These are phyloP conservation scores for Chaetura pelagica DNA, from an alignment of 2,113 vertebrate species.

Conservation along the genomic window DNA sequence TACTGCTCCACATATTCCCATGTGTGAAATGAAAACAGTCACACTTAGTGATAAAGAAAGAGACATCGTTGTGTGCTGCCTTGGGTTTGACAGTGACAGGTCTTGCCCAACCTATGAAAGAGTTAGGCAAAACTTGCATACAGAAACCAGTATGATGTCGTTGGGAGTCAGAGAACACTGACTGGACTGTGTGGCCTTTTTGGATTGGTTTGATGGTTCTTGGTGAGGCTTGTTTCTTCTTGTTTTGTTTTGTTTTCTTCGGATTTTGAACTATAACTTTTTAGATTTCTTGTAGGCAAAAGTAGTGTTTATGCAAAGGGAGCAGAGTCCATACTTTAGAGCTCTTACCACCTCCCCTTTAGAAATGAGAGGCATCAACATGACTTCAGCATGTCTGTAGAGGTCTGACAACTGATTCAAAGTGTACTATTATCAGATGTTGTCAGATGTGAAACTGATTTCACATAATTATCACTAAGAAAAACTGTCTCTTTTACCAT, in stretches of 20 bases:
- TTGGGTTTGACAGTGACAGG: not conserved
- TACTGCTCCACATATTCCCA: not conserved
- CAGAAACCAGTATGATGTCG: not conserved
- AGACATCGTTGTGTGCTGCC: not conserved
- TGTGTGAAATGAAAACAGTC: not conserved
- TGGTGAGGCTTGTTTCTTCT: fast-evolving
- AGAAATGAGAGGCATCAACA: not conserved
- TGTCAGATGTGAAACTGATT: not conserved
- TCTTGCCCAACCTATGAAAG: not conserved
- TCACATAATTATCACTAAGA: not conserved
- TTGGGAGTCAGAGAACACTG: not conserved
- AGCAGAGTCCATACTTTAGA: not conserved
- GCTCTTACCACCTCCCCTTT: not conserved
- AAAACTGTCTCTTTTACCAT: not conserved
- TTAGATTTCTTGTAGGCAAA: not conserved
- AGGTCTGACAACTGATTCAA: not conserved
- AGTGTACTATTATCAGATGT: not conserved
- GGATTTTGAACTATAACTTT: not conserved
- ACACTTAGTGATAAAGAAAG: not conserved
- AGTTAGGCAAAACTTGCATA: not conserved
- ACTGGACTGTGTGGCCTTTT: not conserved
- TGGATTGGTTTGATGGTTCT: not conserved
- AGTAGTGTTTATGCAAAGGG: not conserved
- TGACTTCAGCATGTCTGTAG: not conserved
- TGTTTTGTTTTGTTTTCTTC: not conserved